A percentile compares a stretch with the other conserved stretches of the same genome.
phyloP scores from a whole-genome alignment of 2,113 vertebrate species.

The Chamaetylas fuelleborni region DNA sequence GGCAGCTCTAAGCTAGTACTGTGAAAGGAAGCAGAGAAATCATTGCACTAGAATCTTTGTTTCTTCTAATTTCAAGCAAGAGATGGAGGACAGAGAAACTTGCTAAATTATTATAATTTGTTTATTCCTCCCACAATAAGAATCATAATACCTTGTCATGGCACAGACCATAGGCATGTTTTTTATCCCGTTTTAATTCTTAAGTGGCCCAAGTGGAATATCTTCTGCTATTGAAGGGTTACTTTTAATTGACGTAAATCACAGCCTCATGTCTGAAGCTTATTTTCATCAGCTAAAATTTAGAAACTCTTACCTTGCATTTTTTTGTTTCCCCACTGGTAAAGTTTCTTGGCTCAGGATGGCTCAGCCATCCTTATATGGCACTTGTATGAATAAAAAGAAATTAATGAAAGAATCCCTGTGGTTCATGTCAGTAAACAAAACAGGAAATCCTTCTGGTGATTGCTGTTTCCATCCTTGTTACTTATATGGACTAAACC shows the following conservation, averaged over 20 bases:
- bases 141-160: neutral
- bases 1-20: neutral
- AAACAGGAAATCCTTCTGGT: neutral
- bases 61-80: constrained; percentile 25
- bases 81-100: neutral
- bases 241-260: neutral
- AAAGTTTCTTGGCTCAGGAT: neutral
- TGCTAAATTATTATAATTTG: neutral
- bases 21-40: constrained; percentile 23
- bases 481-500: neutral
- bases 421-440: neutral
- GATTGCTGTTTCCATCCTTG: neutral
- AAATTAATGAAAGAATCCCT: neutral
- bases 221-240: neutral
- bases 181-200: neutral
- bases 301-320: neutral
- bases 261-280: neutral
- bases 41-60: constrained; percentile 32
- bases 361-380: neutral
- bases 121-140: constrained; percentile 33
- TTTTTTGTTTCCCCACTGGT: neutral
- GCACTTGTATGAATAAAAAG: neutral
- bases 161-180: neutral
- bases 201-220: neutral
- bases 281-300: neutral